Evolutionary conservation across 2,888 invertebrate genomes (phyloP).

Genomic region (Rhagonycha fulva): DNA sequence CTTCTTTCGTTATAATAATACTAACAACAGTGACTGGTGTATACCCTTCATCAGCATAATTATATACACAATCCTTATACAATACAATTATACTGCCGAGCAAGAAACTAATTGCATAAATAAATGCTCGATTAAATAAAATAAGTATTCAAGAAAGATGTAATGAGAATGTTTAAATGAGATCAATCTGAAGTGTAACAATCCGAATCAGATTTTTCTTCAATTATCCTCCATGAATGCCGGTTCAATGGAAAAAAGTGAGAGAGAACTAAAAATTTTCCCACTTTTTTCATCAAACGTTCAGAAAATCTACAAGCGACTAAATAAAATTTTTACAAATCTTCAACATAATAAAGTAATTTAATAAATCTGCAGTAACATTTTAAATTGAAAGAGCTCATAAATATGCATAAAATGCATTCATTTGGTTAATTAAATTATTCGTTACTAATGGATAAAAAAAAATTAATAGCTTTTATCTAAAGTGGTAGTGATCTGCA

Average conservation of each 20-base stretch:
- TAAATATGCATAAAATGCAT: neutral
- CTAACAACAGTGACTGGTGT: neutral
- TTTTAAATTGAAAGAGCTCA: neutral
- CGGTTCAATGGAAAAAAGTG: too few relatives aligned
- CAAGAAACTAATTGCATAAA: neutral
- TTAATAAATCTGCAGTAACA: neutral
- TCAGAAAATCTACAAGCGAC: too few relatives aligned
- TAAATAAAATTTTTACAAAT: too few relatives aligned
- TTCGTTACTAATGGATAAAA: neutral
- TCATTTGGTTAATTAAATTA: neutral
- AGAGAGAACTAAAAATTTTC: too few relatives aligned
- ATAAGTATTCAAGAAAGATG: neutral
- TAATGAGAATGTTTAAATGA: too few relatives aligned
- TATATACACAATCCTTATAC: neutral
- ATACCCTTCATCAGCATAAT: neutral
- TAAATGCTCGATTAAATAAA: neutral
- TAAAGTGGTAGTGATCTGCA: neutral
- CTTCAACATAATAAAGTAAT: neutral
- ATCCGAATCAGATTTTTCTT: neutral
- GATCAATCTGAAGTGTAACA: too few relatives aligned
- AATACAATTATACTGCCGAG: neutral
- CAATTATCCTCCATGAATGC: too few relatives aligned
- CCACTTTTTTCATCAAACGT: too few relatives aligned
- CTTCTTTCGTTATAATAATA: neutral
- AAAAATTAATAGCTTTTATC: neutral